Conservation (phyloP, 2,113 vertebrate species). For the Nerophis ophidion region DNA sequence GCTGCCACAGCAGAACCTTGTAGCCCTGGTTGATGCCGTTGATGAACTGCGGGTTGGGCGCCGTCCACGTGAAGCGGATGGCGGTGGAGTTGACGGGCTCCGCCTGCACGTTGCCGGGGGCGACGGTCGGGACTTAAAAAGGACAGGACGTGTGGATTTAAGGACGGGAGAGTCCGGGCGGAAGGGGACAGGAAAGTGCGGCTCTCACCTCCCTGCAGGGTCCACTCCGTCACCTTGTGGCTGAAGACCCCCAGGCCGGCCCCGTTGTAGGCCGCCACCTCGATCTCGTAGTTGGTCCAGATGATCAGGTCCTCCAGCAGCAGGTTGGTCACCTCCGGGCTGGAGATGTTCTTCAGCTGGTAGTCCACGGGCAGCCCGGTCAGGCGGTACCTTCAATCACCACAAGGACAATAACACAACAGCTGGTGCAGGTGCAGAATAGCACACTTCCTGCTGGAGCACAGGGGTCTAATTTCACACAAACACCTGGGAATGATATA, state of each 20-base stretch:
- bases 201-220: constrained; percentile 76
- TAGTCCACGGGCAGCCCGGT: constrained; percentile 91
- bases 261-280: constrained; percentile 93
- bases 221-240: constrained; percentile 95
- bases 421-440: constrained; percentile 26
- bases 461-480: constrained; percentile 41
- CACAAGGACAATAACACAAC: neutral
- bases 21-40: constrained; percentile 99
- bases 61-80: constrained; percentile 90
- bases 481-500: too few species aligned
- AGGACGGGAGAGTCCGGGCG: constrained; percentile 29
- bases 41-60: constrained; percentile 97
- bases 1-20: constrained; percentile 73
- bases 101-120: constrained; percentile 84
- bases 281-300: constrained; percentile 98
- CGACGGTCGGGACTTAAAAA: constrained; percentile 87
- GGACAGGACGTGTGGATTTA: neutral
- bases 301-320: constrained; percentile 97
- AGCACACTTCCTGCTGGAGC: constrained; percentile 34
- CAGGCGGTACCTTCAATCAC: constrained; percentile 82
- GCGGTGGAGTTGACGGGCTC: constrained; percentile 93
- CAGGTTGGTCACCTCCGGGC: constrained; percentile 85
- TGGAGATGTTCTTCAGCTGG: constrained; percentile 94
- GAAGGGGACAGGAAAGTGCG: neutral
- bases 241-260: constrained; percentile 89